Evolutionary conservation across 2,888 invertebrate genomes (phyloP), one percentile per base, ranked within the genome.

Genomic region (Stramonita haemastoma): DNA sequence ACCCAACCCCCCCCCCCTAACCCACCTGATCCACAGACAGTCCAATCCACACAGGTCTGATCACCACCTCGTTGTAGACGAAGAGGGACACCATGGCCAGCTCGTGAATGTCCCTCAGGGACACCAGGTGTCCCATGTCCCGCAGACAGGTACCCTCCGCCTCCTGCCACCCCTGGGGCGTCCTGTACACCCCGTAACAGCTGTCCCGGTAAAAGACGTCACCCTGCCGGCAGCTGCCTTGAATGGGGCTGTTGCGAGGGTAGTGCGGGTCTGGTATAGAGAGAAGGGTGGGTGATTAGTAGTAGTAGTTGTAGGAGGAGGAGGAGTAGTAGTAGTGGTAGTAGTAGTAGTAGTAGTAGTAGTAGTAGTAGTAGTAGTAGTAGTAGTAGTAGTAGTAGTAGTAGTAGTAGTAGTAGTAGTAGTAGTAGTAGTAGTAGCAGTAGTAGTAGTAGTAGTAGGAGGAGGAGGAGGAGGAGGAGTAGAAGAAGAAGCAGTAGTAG

Each of bases 41-140:
- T 0, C 94, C 94, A 60, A 93, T 93, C 94, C 94, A 94, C 19
- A 90, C 89, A 29, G 88, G 86, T 6, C 26, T 0, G n/a, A 86
- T 85, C 46, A 89, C 36, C 29, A 89, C 56, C 36, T 57, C 60
- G 84, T 66, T 89, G 90, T 46, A 92, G 26, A 36, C 89, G 89
- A 90, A 90, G 36, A 90, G 17, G 34, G 90, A 81, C 46, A 95
- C 88, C 86, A 91, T 93, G 6, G 93, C 93, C 29, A 93, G 91
- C 89, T 94, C 95, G 83, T 92, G 93, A 1, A 93, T 89, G 89
- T 92, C 92, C 17, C 86, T 89, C 0, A 94, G 90, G 15, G 93
- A 93, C 0, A 90, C 92, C 13, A 95, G 92, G 60, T 92, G 88
- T 32, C 90, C 94, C 26, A 90, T 90, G 57, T 93, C 92, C 5